phyloP scores from a whole-genome alignment of 2,113 vertebrate species.

The Ageneiosus marmoratus region DNA sequence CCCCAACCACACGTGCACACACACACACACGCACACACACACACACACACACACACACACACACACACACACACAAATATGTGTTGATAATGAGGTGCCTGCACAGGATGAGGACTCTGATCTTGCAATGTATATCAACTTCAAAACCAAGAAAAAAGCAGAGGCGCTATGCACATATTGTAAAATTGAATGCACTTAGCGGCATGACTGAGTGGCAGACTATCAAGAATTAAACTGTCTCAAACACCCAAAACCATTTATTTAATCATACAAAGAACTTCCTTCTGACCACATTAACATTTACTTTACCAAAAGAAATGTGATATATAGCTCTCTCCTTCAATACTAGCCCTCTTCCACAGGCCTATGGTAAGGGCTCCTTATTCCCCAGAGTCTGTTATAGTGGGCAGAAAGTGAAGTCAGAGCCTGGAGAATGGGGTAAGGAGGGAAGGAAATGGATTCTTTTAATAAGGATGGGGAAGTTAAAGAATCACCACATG shows the following conservation, averaged over 20 bases:
- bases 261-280: slow-evolving; percentile 22
- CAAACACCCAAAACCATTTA: slow-evolving; percentile 22
- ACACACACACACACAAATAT: not conserved
- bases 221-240: slow-evolving; percentile 10
- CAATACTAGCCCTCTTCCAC: not conserved
- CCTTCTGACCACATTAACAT: slow-evolving; percentile 18
- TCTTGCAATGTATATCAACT: slow-evolving; percentile 20
- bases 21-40: not conserved
- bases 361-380: slow-evolving; percentile 14
- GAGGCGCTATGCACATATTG: not conserved
- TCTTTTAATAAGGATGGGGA: slow-evolving; percentile 74
- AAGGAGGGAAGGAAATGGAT: slow-evolving; percentile 47
- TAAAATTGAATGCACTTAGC: slow-evolving; percentile 41
- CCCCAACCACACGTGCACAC: not conserved
- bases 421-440: slow-evolving; percentile 19
- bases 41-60: slow-evolving; percentile 12
- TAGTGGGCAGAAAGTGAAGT: slow-evolving; percentile 43
- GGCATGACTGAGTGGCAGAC: slow-evolving; percentile 39
- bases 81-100: not conserved
- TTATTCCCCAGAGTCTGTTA: slow-evolving; percentile 38
- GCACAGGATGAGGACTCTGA: slow-evolving; percentile 31
- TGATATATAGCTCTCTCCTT: not conserved
- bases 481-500: slow-evolving; percentile 72
- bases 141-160: slow-evolving; percentile 26
- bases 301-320: slow-evolving; percentile 43